A percentile compares a stretch with the other conserved stretches of the same genome.
Evolutionary conservation across 2,888 invertebrate genomes (phyloP).

Genomic region (Tetrapedia diversipes): DNA sequence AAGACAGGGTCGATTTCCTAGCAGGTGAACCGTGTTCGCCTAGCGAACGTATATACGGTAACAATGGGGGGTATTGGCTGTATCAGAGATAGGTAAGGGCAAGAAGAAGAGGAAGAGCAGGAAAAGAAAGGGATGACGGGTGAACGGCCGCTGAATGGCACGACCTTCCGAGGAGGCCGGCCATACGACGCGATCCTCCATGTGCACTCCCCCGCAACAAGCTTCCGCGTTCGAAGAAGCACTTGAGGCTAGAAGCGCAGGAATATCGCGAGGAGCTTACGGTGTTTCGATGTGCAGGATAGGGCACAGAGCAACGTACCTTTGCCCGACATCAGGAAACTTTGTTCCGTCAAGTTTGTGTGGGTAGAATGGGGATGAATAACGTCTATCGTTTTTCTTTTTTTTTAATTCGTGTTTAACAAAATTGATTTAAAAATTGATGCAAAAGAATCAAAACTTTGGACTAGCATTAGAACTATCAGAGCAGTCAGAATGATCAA

Average conservation of each 20-base stretch:
- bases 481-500: too few species aligned
- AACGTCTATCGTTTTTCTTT: too few species aligned
- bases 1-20: not conserved
- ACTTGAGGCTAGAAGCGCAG: conserved; percentile 53
- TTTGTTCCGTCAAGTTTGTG: not conserved
- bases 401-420: too few species aligned
- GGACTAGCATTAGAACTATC: too few species aligned
- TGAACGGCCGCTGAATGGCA: conserved; percentile 73
- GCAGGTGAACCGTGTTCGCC: not conserved
- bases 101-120: conserved; percentile 52
- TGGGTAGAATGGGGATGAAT: too few species aligned
- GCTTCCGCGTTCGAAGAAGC: conserved; percentile 71
- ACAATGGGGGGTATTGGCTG: conserved; percentile 53
- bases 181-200: conserved; percentile 56
- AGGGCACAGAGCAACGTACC: conserved; percentile 23
- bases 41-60: conserved; percentile 26
- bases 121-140: conserved; percentile 74
- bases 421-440: too few species aligned
- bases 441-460: too few species aligned
- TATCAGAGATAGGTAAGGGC: conserved; percentile 53
- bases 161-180: conserved; percentile 73
- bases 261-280: conserved; percentile 44
- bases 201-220: conserved; percentile 70
- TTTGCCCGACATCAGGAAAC: conserved; percentile 19
- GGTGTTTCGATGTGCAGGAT: conserved; percentile 44